These are phyloP conservation scores for Zaprionus vittiger DNA, from an alignment of 1,140 invertebrate genomes.

Conservation along the genomic window DNA sequence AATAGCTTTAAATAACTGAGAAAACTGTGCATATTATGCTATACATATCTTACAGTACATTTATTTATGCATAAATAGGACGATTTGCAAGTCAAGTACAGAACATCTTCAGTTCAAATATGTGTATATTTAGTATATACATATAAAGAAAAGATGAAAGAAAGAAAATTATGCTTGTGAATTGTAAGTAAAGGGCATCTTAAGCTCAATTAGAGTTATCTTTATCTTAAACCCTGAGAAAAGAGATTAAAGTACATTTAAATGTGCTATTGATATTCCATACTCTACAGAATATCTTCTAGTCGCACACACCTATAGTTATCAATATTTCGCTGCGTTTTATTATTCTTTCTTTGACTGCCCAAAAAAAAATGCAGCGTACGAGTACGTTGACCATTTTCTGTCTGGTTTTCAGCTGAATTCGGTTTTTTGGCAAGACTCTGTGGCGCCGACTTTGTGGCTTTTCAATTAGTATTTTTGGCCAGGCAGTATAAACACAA, in stretches of 20 bases:
- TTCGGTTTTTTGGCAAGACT: constrained; percentile 63
- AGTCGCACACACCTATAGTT: neutral
- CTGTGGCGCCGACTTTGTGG: constrained; percentile 56
- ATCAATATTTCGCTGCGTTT: neutral
- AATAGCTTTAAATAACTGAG: no score
- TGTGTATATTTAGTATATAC: no score
- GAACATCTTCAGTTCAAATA: no score
- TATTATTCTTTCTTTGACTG: constrained; percentile 17
- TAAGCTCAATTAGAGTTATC: no score
- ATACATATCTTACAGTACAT: no score
- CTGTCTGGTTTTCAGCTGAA: constrained; percentile 8
- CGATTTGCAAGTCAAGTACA: no score
- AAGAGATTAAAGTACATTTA: neutral
- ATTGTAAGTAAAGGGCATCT: no score
- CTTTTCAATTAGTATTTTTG: constrained; percentile 62
- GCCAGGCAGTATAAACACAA: constrained; percentile 54
- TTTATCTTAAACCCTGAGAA: no score
- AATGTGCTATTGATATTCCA: neutral
- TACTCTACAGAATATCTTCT: neutral
- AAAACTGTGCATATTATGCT: no score
- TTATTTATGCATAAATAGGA: no score
- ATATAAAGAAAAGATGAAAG: no score
- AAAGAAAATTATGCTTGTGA: no score
- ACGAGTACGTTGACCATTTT: constrained; percentile 37
- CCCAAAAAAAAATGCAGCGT: constrained; percentile 26